phyloP scores from a whole-genome alignment of 2,113 vertebrate genomes.

The Daphoenositta chrysoptera region DNA sequence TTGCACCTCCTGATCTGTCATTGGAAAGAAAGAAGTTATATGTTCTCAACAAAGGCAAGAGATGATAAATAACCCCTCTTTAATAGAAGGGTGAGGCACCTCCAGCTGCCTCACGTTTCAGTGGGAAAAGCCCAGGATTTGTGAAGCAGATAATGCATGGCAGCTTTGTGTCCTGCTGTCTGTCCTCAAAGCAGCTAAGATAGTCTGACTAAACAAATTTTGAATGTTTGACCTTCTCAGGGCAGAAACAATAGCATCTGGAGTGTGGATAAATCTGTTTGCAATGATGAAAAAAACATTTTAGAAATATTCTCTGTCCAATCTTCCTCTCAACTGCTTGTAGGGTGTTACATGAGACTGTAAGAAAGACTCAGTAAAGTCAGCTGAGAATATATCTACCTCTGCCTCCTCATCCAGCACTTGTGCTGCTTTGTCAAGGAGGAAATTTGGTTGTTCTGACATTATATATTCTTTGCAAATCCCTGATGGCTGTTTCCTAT shows the following conservation, averaged over 20 bases:
- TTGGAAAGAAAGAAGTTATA: not conserved
- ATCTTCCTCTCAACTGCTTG: not conserved
- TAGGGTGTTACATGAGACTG: not conserved
- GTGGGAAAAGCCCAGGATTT: not conserved
- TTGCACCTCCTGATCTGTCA: not conserved
- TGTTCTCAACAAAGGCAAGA: not conserved
- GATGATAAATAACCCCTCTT: not conserved
- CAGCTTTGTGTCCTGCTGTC: not conserved
- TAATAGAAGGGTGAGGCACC: not conserved
- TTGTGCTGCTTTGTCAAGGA: not conserved
- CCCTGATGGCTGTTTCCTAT: not conserved
- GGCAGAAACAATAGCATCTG: not conserved
- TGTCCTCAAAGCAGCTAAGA: not conserved
- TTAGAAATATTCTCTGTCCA: not conserved
- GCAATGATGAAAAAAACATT: not conserved
- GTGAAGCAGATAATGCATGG: not conserved
- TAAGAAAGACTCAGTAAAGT: not conserved
- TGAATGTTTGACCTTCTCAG: not conserved
- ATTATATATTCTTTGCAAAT: not conserved
- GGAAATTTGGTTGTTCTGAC: not conserved
- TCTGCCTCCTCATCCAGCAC: not conserved
- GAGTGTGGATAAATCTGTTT: not conserved
- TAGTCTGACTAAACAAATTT: not conserved
- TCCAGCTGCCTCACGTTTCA: not conserved
- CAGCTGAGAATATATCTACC: not conserved